Evolutionary conservation across 2,888 invertebrate species (phyloP).

Genomic region (Harmothoe impar): DNA sequence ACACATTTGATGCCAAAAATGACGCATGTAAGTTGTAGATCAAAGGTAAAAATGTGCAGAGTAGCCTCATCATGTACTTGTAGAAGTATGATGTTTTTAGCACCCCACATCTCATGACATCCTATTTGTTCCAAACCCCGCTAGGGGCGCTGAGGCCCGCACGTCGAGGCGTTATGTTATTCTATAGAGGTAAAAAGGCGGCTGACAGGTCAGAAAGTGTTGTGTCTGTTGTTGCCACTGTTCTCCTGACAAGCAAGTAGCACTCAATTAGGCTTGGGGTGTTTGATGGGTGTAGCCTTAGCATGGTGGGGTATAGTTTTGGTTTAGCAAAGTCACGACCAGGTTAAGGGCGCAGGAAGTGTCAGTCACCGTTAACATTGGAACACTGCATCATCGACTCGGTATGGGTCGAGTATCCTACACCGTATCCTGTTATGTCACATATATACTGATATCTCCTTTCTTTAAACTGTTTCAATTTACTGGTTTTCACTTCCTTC

Average conservation of each 20-base stretch:
- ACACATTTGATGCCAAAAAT: too few relatives aligned
- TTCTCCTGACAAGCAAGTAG: background rate
- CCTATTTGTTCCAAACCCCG: background rate
- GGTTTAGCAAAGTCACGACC: background rate
- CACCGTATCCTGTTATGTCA: too few relatives aligned
- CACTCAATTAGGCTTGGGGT: background rate
- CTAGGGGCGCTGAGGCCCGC: background rate
- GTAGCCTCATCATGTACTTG: too few relatives aligned
- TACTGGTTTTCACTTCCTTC: too few relatives aligned
- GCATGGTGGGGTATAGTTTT: conserved; percentile 11
- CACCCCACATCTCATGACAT: background rate
- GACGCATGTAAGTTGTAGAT: too few relatives aligned
- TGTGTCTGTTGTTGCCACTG: background rate
- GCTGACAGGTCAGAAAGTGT: conserved; percentile 35
- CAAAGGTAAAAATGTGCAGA: too few relatives aligned
- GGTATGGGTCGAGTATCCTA: too few relatives aligned
- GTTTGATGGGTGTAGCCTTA: too few relatives aligned
- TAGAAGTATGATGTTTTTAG: background rate
- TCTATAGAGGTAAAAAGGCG: background rate
- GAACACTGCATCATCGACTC: too few relatives aligned
- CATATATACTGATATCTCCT: too few relatives aligned
- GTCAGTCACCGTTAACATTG: conserved; percentile 30
- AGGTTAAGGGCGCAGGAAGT: background rate
- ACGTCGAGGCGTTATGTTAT: background rate
- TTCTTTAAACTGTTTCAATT: too few relatives aligned